Evolutionary conservation across 2,113 vertebrate species (phyloP).

Genomic region (Chiloscyllium plagiosum): DNA sequence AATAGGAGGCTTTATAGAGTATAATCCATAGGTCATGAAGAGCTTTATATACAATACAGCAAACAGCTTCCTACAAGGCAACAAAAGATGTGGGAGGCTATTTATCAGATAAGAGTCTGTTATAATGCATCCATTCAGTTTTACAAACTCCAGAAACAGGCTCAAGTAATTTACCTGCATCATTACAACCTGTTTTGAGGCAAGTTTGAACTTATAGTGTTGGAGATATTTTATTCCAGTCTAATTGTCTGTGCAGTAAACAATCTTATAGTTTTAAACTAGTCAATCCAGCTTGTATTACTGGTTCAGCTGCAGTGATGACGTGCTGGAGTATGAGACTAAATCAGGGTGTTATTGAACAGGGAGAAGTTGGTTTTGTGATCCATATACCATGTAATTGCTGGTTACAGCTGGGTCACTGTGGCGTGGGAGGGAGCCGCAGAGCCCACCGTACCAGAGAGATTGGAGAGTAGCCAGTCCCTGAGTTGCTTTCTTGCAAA

Average conservation of each 20-base stretch:
- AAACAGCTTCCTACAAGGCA: neutral
- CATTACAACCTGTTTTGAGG: neutral
- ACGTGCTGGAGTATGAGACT: neutral
- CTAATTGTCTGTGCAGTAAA: neutral
- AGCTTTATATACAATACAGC: neutral
- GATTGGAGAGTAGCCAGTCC: neutral
- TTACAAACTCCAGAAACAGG: neutral
- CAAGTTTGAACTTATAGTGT: neutral
- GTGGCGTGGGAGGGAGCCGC: neutral
- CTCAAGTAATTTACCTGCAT: neutral
- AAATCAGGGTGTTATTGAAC: neutral
- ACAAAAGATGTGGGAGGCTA: neutral
- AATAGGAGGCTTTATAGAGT: neutral
- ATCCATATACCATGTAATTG: neutral
- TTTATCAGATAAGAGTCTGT: neutral
- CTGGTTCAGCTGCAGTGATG: neutral
- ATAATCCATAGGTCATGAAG: neutral
- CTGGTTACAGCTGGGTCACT: neutral
- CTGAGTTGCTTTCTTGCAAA: neutral
- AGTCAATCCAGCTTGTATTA: neutral
- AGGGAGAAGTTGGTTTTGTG: neutral
- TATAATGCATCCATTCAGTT: neutral
- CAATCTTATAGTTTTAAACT: neutral
- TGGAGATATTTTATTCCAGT: neutral
- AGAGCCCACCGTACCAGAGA: neutral